Evolutionary conservation across 1,140 invertebrate genomes (phyloP).

Genomic region (Homalodisca vitripennis): DNA sequence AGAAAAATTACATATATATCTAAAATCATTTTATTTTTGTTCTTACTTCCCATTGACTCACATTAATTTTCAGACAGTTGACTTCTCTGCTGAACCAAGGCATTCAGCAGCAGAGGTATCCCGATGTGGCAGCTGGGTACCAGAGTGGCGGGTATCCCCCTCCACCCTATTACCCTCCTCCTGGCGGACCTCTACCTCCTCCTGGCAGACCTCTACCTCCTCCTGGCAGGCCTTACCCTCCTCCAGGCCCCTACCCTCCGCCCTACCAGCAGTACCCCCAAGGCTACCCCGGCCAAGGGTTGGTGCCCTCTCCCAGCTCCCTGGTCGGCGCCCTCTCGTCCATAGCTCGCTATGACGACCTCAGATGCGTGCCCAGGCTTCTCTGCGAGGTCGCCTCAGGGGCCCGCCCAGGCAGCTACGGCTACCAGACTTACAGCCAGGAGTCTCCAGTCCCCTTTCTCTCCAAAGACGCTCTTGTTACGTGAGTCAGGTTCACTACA

Average conservation of each 20-base stretch:
- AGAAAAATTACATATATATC: too few species aligned
- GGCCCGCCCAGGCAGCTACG: slow-evolving; percentile 52
- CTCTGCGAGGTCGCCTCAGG: slow-evolving; percentile 72
- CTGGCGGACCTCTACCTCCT: not conserved
- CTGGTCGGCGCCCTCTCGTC: slow-evolving; percentile 62
- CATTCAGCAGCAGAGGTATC: not conserved
- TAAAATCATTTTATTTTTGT: too few species aligned
- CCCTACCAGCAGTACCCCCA: not conserved
- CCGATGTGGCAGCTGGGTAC: not conserved
- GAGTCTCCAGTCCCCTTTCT: slow-evolving; percentile 54
- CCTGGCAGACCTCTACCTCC: slow-evolving; percentile 10
- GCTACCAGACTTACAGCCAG: slow-evolving; percentile 41
- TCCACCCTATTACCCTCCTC: not conserved
- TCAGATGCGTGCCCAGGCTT: slow-evolving; percentile 72
- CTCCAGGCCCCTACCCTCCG: slow-evolving; percentile 5
- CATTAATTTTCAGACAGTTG: slow-evolving; percentile 33
- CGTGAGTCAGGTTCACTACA: slow-evolving; percentile 52
- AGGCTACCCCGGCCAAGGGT: slow-evolving; percentile 27
- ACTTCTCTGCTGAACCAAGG: slow-evolving; percentile 33
- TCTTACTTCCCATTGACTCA: too few species aligned
- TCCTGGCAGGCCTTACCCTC: not conserved
- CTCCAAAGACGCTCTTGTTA: slow-evolving; percentile 61
- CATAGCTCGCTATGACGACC: slow-evolving; percentile 71
- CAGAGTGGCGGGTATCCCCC: not conserved
- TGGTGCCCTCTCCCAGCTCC: slow-evolving; percentile 36